Conservation (phyloP, 2,113 vertebrate genomes). For the Bufo bufo region DNA sequence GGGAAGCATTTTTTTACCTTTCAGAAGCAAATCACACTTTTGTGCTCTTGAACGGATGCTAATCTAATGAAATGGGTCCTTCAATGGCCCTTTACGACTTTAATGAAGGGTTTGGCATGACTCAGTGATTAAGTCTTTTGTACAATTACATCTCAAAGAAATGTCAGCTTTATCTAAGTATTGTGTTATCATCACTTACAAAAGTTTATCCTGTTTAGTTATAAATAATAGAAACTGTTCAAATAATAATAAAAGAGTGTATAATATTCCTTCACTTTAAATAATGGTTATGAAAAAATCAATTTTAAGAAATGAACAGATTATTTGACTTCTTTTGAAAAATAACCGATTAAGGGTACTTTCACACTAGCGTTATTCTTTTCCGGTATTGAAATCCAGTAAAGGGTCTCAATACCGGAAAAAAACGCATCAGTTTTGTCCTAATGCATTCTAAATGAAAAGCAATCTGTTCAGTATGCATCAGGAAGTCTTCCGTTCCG, state of each 20-base stretch:
- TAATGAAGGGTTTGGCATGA: slow-evolving; percentile 43
- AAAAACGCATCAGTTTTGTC: no score
- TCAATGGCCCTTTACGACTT: slow-evolving; percentile 23
- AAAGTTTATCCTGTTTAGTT: slow-evolving; percentile 40
- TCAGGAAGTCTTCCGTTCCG: no score
- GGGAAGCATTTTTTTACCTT: slow-evolving; percentile 30
- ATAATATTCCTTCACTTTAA: background rate
- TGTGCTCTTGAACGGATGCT: slow-evolving; percentile 34
- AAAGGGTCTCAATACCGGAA: no score
- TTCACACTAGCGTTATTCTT: no score
- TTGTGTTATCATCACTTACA: slow-evolving; percentile 21
- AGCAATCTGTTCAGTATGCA: no score
- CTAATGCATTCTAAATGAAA: no score
- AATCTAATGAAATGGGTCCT: slow-evolving; percentile 43
- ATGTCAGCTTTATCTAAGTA: slow-evolving; percentile 37
- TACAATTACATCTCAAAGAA: slow-evolving; percentile 39
- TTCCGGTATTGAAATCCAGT: no score
- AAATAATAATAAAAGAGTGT: background rate
- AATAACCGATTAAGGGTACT: no score
- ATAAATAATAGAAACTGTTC: background rate
- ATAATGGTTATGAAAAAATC: no score
- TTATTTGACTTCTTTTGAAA: no score
- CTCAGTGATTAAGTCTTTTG: slow-evolving; percentile 43
- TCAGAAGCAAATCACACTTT: slow-evolving; percentile 33
- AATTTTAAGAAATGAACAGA: no score